A percentile compares a stretch with the other conserved stretches of the same genome.
Evolutionary conservation across 2,888 invertebrate species (phyloP).

Genomic region (Camptogramma bilineatum): DNA sequence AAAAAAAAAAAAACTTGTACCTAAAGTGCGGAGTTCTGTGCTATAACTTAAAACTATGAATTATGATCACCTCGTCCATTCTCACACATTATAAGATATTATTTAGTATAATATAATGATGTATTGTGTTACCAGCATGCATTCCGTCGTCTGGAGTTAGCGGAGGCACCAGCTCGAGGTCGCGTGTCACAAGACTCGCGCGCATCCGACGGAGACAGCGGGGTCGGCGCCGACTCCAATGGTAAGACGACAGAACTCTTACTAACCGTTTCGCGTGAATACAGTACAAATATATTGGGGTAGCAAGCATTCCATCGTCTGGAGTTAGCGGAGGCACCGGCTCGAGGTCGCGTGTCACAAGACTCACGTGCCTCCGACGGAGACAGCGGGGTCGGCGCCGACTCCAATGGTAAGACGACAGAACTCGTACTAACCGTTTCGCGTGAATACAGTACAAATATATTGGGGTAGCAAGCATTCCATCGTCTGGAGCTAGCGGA

Average conservation of each 20-base stretch:
- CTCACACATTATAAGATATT: neutral
- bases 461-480: conserved; percentile 69
- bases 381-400: conserved; percentile 95
- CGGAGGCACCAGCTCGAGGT: conserved; percentile 60
- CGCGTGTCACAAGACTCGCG: conserved; percentile 89
- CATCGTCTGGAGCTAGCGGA: conserved; percentile 63
- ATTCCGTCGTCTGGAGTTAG: conserved; percentile 63
- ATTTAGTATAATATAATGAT: neutral
- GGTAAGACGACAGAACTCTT: conserved; percentile 50
- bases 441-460: neutral
- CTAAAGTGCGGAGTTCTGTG: too few relatives aligned
- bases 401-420: conserved; percentile 82
- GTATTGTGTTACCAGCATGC: conserved; percentile 51
- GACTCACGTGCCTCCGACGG: conserved; percentile 93
- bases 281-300: neutral
- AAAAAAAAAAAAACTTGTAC: too few relatives aligned
- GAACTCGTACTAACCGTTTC: too few relatives aligned
- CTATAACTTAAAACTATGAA: too few relatives aligned
- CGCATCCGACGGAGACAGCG: conserved; percentile 94
- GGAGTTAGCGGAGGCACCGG: conserved; percentile 62
- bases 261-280: too few relatives aligned
- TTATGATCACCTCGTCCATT: too few relatives aligned
- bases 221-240: conserved; percentile 92
- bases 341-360: conserved; percentile 84
- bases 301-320: conserved; percentile 65